These are phyloP conservation scores for Hassar affinis DNA, from an alignment of 2,113 vertebrate genomes.

Conservation along the genomic window DNA sequence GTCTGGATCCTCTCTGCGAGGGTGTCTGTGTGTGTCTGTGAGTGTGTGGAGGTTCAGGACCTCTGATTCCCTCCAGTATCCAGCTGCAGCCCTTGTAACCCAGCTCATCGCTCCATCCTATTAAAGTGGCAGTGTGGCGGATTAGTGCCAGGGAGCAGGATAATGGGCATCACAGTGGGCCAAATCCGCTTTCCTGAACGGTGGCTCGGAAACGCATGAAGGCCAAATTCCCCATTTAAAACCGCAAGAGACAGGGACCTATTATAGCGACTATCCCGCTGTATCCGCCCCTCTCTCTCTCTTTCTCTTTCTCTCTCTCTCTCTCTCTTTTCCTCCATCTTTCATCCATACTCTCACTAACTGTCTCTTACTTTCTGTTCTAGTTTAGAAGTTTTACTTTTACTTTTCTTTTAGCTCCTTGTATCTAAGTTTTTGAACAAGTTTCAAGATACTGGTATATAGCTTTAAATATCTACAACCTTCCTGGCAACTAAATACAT, in stretches of 20 bases:
- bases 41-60: constrained; percentile 38
- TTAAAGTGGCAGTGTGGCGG: constrained; percentile 46
- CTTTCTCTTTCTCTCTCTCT: background rate
- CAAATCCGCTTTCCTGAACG: constrained; percentile 56
- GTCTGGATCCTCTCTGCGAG: constrained; percentile 24
- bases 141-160: constrained; percentile 51
- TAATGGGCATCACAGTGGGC: constrained; percentile 50
- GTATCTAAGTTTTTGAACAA: background rate
- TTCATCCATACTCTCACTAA: background rate
- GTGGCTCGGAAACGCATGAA: constrained; percentile 50
- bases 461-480: no score
- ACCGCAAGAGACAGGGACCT: constrained; percentile 34
- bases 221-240: constrained; percentile 54
- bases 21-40: constrained; percentile 39
- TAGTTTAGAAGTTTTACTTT: background rate
- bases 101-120: constrained; percentile 37
- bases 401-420: constrained; percentile 14
- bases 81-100: constrained; percentile 30
- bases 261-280: constrained; percentile 45
- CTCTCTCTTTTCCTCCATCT: constrained; percentile 3
- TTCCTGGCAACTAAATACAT: no score
- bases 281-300: constrained; percentile 15
- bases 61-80: constrained; percentile 23
- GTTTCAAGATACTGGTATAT: background rate
- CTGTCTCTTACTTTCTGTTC: constrained; percentile 2